A percentile compares a stretch with the other conserved stretches of the same genome.
Evolutionary conservation across 2,888 invertebrate genomes (phyloP).

Genomic region (Heterodera filipjevi): DNA sequence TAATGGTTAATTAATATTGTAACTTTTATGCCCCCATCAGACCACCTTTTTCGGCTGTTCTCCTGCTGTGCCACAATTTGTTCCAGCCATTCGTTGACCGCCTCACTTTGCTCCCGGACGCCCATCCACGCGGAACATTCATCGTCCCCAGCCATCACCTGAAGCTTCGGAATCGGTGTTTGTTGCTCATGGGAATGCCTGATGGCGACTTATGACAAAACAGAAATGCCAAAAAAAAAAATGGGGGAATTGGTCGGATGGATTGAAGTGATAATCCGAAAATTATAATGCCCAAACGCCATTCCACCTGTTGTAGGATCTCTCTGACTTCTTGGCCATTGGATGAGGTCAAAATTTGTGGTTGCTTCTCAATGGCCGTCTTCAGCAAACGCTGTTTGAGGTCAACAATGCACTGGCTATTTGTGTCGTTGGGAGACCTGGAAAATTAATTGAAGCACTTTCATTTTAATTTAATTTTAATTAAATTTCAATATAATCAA

Average conservation of each 20-base stretch:
- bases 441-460: constrained; percentile 36
- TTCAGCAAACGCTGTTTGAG: constrained; percentile 60
- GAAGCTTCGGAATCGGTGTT: constrained; percentile 39
- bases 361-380: constrained; percentile 58
- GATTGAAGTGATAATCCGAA: background rate
- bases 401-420: constrained; percentile 58
- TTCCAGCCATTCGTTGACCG: constrained; percentile 64
- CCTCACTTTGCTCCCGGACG: constrained; percentile 55
- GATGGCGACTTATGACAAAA: too few species aligned
- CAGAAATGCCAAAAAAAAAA: too few species aligned
- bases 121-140: constrained; percentile 40
- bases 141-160: constrained; percentile 56
- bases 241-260: too few species aligned
- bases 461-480: too few species aligned
- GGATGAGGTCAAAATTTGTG: constrained; percentile 49
- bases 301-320: constrained; percentile 24
- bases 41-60: constrained; percentile 39
- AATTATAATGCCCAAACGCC: too few species aligned
- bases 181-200: too few species aligned
- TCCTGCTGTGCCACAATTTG: constrained; percentile 37
- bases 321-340: constrained; percentile 58
- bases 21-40: too few species aligned
- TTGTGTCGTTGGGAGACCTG: constrained; percentile 52
- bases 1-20: too few species aligned
- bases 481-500: too few species aligned